Evolutionary conservation across 2,888 invertebrate species (phyloP).

Genomic region (Platycnemis pennipes): DNA sequence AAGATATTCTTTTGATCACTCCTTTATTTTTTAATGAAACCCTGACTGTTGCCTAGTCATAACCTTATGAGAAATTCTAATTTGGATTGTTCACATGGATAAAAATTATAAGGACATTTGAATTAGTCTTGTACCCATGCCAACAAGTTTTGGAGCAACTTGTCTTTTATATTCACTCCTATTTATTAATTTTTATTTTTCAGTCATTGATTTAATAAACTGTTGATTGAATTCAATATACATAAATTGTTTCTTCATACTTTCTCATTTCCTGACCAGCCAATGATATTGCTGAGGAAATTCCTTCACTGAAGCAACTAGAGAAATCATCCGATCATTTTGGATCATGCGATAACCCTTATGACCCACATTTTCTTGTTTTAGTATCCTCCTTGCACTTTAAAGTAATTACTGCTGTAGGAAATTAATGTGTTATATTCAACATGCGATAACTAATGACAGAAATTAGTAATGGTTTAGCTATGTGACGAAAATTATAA

Average conservation of each 20-base stretch:
- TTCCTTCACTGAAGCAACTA: too few species aligned
- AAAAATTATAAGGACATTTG: background rate
- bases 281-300: too few species aligned
- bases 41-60: background rate
- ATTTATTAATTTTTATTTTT: background rate
- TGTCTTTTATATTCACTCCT: conserved; percentile 22
- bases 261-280: background rate
- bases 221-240: conserved; percentile 20
- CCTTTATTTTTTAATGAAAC: background rate
- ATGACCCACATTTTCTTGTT: too few species aligned
- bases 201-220: conserved; percentile 31
- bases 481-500: too few species aligned
- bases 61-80: background rate
- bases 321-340: too few species aligned
- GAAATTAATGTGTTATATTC: too few species aligned
- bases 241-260: background rate
- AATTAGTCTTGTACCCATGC: background rate
- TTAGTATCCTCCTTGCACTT: too few species aligned
- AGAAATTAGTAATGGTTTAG: too few species aligned
- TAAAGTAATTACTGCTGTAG: too few species aligned
- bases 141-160: background rate
- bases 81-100: background rate
- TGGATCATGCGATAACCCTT: too few species aligned
- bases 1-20: conserved; percentile 24
- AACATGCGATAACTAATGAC: too few species aligned